Percentiles rank a stretch among this genome's conserved stretches.
Conservation (phyloP, 1,140 invertebrate genomes). For the Drosophila lacertosa region DNA sequence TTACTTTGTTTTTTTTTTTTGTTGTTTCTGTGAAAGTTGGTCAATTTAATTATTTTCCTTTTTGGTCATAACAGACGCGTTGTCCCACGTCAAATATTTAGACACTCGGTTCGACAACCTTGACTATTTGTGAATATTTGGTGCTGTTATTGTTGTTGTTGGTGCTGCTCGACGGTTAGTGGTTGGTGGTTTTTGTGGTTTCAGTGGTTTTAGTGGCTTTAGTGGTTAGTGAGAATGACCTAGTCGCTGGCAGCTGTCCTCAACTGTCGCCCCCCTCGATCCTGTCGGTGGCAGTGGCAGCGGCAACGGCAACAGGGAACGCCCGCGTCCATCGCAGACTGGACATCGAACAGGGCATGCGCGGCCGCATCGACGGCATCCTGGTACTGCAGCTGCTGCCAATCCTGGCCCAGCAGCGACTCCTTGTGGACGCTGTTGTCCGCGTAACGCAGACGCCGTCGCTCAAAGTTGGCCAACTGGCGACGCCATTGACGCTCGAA, state of each 20-base stretch:
- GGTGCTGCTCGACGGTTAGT: background rate
- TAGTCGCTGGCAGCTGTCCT: slow-evolving; percentile 27
- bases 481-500: slow-evolving; percentile 28
- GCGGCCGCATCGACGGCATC: slow-evolving; percentile 7
- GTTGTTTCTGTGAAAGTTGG: background rate
- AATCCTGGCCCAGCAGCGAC: background rate
- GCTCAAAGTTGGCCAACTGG: slow-evolving; percentile 12
- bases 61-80: slow-evolving; percentile 11
- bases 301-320: background rate
- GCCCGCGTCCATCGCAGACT: background rate
- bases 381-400: background rate
- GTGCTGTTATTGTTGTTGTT: background rate
- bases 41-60: slow-evolving; percentile 1
- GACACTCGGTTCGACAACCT: slow-evolving; percentile 15
- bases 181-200: background rate
- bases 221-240: slow-evolving; percentile 31
- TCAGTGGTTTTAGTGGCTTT: background rate
- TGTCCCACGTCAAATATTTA: slow-evolving; percentile 45
- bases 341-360: background rate
- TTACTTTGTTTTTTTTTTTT: background rate
- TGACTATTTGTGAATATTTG: slow-evolving; percentile 32
- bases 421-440: slow-evolving; percentile 6
- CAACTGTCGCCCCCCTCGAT: background rate
- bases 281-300: background rate
- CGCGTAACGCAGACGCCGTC: background rate